These are phyloP conservation scores for Melipona quadrifasciata DNA, from an alignment of 1,140 invertebrate genomes.

Conservation along the genomic window DNA sequence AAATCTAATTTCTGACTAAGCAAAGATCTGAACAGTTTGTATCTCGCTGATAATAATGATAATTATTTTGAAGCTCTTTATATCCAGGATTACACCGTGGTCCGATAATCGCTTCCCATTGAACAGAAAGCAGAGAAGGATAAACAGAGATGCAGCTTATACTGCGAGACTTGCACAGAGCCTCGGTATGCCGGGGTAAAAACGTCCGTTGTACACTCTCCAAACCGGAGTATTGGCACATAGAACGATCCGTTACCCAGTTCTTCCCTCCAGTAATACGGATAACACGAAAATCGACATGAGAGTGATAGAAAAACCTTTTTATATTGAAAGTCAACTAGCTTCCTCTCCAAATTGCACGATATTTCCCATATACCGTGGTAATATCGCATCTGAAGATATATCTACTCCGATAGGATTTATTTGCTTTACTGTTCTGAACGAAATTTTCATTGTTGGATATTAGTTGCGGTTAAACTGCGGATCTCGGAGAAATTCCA, in stretches of 20 bases:
- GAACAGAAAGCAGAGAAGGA: neutral
- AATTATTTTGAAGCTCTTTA: neutral
- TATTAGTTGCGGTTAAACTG: neutral
- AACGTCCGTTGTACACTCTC: neutral
- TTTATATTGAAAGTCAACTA: neutral
- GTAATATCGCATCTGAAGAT: neutral
- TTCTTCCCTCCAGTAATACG: neutral
- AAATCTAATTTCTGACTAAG: neutral
- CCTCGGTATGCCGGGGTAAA: neutral
- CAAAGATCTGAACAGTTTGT: neutral
- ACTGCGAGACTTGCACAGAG: neutral
- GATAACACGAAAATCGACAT: slow-evolving; percentile 10
- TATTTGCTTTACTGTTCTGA: neutral
- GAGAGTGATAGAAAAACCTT: neutral
- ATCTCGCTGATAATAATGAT: neutral
- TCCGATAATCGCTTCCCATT: neutral
- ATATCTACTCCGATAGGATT: no score
- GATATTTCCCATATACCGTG: neutral
- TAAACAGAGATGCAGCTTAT: neutral
- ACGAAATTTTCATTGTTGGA: neutral
- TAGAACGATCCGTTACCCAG: neutral
- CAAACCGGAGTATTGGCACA: neutral
- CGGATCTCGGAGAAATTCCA: neutral
- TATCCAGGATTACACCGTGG: neutral
- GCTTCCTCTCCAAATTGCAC: no score